Evolutionary conservation across 2,888 invertebrate species (phyloP), one percentile per base, ranked within the genome.

Genomic region (Scaptomyza caliginosa): DNA sequence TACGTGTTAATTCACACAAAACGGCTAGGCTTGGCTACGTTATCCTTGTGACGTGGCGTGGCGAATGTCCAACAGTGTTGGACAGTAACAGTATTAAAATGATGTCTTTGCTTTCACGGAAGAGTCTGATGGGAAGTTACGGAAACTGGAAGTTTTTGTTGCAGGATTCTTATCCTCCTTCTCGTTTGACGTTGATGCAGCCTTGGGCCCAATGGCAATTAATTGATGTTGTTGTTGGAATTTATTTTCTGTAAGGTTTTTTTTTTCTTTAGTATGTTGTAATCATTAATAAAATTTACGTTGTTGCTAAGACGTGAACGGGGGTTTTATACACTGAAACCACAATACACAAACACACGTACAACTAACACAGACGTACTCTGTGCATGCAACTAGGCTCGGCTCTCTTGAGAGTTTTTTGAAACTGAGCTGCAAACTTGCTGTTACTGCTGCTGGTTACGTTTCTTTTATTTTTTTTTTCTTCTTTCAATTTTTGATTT

Each of bases 241-340:
- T 66, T 66, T 67, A 49, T 30, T 67, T 83, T 77, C 86, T 80
- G 79, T 75, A 74, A 69, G 48, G 57, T 62, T 64, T 67, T 67
- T 64, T 67, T 67, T 56, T 55, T 39, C 21, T 81, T 82, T 86
- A 82, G 75, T 86, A 77, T 84, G 73, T 70, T 84, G 75, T 81
- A 84, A 86, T 81, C 70, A 73, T 52, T 74, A 51, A 55, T 60
- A 43, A 68, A 83, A 83, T 81, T 63, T 74, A 78, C 77, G 77
- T 69, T 76, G 77, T 83, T 81, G 81, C 81, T 83, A 81, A 86
- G 81, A 81, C 84, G 86, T 81, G 84, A 63, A 71, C 67, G 42
- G 48, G 64, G 56, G 26, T 10, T 49, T 60, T 64, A 28, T 30
- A 21, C 19, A 32, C 28, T 26, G 17, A 45, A 45, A 45, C 17